Percentiles rank a stretch among this genome's conserved stretches.
phyloP scores from a whole-genome alignment of 1,140 invertebrate genomes.

The Drosophila littoralis region DNA sequence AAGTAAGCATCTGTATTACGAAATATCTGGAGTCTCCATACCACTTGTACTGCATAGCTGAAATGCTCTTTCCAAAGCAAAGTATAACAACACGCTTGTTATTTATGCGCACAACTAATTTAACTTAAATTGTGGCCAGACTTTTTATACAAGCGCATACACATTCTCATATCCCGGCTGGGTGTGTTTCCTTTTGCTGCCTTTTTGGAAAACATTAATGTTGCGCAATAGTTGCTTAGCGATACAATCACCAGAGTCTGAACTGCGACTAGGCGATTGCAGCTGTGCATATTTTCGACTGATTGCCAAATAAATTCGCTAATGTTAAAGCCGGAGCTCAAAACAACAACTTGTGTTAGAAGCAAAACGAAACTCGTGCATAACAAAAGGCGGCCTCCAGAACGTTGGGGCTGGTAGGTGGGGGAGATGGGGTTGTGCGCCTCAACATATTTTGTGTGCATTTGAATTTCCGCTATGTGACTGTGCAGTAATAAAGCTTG shows the following conservation, averaged over 20 bases:
- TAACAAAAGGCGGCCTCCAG: slow-evolving; percentile 57
- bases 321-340: slow-evolving; percentile 27
- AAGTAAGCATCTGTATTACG: no score
- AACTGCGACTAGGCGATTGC: slow-evolving; percentile 40
- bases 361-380: slow-evolving; percentile 67
- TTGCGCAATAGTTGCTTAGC: slow-evolving; percentile 66
- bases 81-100: slow-evolving; percentile 36
- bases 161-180: slow-evolving; percentile 1
- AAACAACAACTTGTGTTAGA: slow-evolving; percentile 60
- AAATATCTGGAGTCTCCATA: neutral
- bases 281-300: slow-evolving; percentile 72
- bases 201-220: slow-evolving; percentile 50
- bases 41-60: neutral
- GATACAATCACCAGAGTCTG: slow-evolving; percentile 66
- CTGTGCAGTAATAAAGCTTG: slow-evolving; percentile 75
- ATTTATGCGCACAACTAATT: slow-evolving; percentile 57
- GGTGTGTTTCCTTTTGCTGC: slow-evolving; percentile 56
- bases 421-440: slow-evolving; percentile 2
- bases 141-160: neutral
- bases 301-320: slow-evolving; percentile 73
- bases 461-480: slow-evolving; percentile 80
- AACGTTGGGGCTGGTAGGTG: neutral
- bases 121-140: slow-evolving; percentile 45
- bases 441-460: slow-evolving; percentile 77
- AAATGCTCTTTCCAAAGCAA: neutral